Conservation (phyloP, 2,797 vertebrate species). For the Nyctibius grandis region DNA sequence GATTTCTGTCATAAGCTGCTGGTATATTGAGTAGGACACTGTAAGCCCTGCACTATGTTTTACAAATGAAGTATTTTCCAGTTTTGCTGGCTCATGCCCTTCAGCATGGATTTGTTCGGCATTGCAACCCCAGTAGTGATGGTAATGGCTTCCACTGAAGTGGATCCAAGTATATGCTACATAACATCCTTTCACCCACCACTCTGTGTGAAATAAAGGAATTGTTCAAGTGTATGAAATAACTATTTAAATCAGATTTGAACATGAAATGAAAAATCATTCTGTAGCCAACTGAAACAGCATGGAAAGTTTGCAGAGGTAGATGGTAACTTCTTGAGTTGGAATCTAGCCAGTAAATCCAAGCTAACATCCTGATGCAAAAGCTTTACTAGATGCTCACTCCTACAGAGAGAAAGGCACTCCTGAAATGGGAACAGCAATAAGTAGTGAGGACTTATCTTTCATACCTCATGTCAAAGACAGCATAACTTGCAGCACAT, state of each 20-base stretch:
- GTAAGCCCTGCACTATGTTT: not conserved
- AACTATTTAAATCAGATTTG: constrained; percentile 3
- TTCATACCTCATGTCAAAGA: not conserved
- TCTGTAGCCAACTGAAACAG: not conserved
- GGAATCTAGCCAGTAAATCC: constrained; percentile 11
- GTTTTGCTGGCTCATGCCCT: not conserved
- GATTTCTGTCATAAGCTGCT: not conserved
- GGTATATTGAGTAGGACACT: not conserved
- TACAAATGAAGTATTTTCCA: not conserved
- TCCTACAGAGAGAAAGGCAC: not conserved
- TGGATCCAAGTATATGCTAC: not conserved
- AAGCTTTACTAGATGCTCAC: constrained; percentile 3
- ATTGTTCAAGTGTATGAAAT: constrained; percentile 17
- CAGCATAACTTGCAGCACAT: not conserved
- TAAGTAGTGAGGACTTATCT: not conserved
- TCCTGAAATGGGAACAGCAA: not conserved
- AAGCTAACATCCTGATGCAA: not conserved
- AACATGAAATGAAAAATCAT: constrained; percentile 23
- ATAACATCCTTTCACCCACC: not conserved
- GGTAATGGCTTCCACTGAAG: not conserved
- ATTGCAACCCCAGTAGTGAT: not conserved
- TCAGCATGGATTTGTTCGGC: not conserved
- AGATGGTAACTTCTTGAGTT: not conserved
- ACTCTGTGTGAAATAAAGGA: constrained; percentile 9
- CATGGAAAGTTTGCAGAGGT: not conserved